phyloP scores from a whole-genome alignment of 2,888 invertebrate genomes.

The Hypena proboscidalis region DNA sequence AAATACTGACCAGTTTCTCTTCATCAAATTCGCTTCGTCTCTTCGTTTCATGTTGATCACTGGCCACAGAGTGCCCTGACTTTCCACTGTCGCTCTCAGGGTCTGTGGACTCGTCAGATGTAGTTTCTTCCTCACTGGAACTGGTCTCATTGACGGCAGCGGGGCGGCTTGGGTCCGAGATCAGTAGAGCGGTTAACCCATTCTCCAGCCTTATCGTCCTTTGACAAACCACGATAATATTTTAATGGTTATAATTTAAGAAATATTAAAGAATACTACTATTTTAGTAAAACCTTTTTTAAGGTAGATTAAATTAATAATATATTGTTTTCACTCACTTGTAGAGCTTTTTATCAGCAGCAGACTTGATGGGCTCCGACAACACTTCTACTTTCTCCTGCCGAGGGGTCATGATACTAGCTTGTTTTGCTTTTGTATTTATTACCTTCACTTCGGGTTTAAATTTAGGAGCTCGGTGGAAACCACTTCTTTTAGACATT shows the following conservation, averaged over 20 bases:
- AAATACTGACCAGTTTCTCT: slow-evolving; percentile 74
- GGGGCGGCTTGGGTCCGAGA: slow-evolving; percentile 86
- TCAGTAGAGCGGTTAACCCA: slow-evolving; percentile 89
- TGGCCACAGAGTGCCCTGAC: slow-evolving; percentile 64
- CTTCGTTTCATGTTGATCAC: slow-evolving; percentile 67
- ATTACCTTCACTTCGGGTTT: slow-evolving; percentile 71
- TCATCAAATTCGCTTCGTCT: slow-evolving; percentile 69
- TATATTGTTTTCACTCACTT: slow-evolving; percentile 79
- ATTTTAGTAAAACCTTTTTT: neutral
- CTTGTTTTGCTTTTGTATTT: slow-evolving; percentile 52
- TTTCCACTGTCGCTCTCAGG: slow-evolving; percentile 75
- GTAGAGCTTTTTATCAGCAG: slow-evolving; percentile 91
- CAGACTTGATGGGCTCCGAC: slow-evolving; percentile 88
- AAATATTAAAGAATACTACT: neutral
- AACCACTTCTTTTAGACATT: slow-evolving; percentile 76
- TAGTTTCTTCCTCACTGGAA: slow-evolving; percentile 68
- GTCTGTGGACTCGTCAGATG: slow-evolving; percentile 60
- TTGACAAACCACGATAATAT: slow-evolving; percentile 14
- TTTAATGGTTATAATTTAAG: slow-evolving; percentile 5
- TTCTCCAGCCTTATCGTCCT: slow-evolving; percentile 83
- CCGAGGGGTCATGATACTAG: slow-evolving; percentile 51
- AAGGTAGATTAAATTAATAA: neutral
- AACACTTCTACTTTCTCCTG: slow-evolving; percentile 78
- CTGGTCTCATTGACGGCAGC: slow-evolving; percentile 48
- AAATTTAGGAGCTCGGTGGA: slow-evolving; percentile 70